A percentile compares a stretch with the other conserved stretches of the same genome.
Evolutionary conservation across 30 jellyfish, hydroid and myxozoan genomes (phyloP).

Genomic region (Aurelia aurita): DNA sequence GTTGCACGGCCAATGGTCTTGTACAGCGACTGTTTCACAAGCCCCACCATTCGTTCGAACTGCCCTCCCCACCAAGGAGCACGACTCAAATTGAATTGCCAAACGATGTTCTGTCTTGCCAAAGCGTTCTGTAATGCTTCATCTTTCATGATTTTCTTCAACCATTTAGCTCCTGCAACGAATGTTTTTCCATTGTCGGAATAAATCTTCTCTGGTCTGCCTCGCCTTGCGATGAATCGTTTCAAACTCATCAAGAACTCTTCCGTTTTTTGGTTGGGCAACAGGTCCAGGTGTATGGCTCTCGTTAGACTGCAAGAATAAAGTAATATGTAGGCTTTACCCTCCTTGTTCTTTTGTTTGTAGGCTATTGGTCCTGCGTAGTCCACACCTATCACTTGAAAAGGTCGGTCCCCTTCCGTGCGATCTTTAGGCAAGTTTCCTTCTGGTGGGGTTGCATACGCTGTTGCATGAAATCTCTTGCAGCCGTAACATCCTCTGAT

Average conservation of each 20-base stretch:
- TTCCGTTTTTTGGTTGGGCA: slow-evolving; percentile 33
- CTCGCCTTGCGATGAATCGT: slow-evolving; percentile 31
- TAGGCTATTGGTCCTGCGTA: slow-evolving; percentile 50
- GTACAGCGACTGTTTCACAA: slow-evolving; percentile 20
- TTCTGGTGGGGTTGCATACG: slow-evolving; percentile 18
- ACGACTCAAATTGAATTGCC: slow-evolving; percentile 6
- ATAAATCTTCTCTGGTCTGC: slow-evolving; percentile 30
- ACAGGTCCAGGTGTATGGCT: slow-evolving; percentile 42
- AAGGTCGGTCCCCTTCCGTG: slow-evolving; percentile 15
- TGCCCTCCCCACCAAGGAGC: slow-evolving; percentile 71
- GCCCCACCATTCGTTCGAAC: slow-evolving; percentile 50
- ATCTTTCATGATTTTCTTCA: slow-evolving; percentile 31
- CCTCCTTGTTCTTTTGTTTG: slow-evolving; percentile 28
- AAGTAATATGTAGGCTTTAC: slow-evolving; percentile 15
- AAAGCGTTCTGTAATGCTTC: slow-evolving; percentile 28
- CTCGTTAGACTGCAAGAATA: slow-evolving; percentile 50
- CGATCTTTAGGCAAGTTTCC: slow-evolving; percentile 45
- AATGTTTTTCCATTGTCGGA: slow-evolving; percentile 43
- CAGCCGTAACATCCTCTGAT: slow-evolving; percentile 45
- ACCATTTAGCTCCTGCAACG: slow-evolving; percentile 46
- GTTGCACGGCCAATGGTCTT: slow-evolving; percentile 8
- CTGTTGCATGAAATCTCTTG: slow-evolving; percentile 34
- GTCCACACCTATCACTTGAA: slow-evolving; percentile 50
- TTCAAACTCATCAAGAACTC: slow-evolving; percentile 17
- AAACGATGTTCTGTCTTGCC: slow-evolving; percentile 11